phyloP scores from a whole-genome alignment of 2,888 invertebrate species.

The Lordiphosa fenestrarum region DNA sequence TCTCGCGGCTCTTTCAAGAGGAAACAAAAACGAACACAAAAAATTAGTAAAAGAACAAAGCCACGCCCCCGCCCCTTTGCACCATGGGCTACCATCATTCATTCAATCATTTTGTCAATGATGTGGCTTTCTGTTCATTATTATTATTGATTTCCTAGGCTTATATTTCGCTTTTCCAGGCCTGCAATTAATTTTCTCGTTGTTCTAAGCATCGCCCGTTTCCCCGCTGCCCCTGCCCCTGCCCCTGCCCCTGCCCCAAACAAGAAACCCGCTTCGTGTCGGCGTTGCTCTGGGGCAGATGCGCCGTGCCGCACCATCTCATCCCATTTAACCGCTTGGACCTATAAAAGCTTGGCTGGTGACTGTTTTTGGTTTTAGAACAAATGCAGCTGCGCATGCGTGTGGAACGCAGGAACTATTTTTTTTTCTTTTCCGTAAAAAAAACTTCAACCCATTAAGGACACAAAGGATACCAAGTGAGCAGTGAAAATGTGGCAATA shows the following conservation, averaged over 20 bases:
- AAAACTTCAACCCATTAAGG: constrained; percentile 22
- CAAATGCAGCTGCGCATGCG: constrained; percentile 55
- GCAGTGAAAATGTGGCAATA: constrained; percentile 41
- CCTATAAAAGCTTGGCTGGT: constrained; percentile 61
- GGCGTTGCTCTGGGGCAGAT: constrained; percentile 44
- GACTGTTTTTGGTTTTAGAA: constrained; percentile 60
- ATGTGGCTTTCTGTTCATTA: constrained; percentile 65
- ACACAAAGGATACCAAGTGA: constrained; percentile 1
- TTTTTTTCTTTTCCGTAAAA: constrained; percentile 14
- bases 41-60: background rate
- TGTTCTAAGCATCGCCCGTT: constrained; percentile 25
- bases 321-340: constrained; percentile 8
- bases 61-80: constrained; percentile 7
- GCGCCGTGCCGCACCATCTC: constrained; percentile 5
- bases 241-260: background rate
- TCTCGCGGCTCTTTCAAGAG: constrained; percentile 19
- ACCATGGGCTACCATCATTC: constrained; percentile 40
- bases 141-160: constrained; percentile 72
- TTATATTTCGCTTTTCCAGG: constrained; percentile 52
- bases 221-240: background rate
- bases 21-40: background rate
- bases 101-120: constrained; percentile 74
- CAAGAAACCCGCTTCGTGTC: constrained; percentile 36
- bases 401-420: constrained; percentile 6
- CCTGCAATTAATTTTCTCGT: constrained; percentile 69